Percentiles rank a stretch among this genome's conserved stretches.
Conservation (phyloP, 1,140 invertebrate genomes). For the Ceratina australensis region DNA sequence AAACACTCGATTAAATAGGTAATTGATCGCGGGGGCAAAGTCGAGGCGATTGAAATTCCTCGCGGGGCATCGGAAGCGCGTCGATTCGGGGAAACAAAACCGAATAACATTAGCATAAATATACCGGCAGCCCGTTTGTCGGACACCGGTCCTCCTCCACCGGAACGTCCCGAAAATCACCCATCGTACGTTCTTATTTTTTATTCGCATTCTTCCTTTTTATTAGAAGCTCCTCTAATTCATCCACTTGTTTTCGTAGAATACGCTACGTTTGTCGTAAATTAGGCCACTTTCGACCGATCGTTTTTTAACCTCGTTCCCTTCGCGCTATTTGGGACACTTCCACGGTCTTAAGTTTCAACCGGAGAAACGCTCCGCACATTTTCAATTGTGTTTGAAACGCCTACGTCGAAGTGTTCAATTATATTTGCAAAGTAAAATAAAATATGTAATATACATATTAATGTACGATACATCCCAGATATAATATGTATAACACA, state of each 20-base stretch:
- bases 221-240: constrained; percentile 6
- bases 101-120: neutral
- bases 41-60: neutral
- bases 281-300: neutral
- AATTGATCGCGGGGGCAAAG: no score
- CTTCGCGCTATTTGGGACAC: neutral
- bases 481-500: no score
- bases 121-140: neutral
- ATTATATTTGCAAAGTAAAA: no score
- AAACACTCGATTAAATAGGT: no score
- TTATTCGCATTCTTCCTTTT: neutral
- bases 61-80: neutral
- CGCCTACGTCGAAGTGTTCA: no score
- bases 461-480: no score
- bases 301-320: neutral
- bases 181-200: neutral
- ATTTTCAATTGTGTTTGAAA: no score
- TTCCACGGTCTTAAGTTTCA: neutral
- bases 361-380: no score
- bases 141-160: neutral
- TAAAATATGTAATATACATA: no score
- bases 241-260: constrained; percentile 1
- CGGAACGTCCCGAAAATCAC: neutral
- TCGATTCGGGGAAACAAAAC: neutral
- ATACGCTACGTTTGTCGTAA: constrained; percentile 1